Percentiles rank a stretch among this genome's conserved stretches.
phyloP scores from a whole-genome alignment of 2,113 vertebrate species.

The Hippocampus comes region DNA sequence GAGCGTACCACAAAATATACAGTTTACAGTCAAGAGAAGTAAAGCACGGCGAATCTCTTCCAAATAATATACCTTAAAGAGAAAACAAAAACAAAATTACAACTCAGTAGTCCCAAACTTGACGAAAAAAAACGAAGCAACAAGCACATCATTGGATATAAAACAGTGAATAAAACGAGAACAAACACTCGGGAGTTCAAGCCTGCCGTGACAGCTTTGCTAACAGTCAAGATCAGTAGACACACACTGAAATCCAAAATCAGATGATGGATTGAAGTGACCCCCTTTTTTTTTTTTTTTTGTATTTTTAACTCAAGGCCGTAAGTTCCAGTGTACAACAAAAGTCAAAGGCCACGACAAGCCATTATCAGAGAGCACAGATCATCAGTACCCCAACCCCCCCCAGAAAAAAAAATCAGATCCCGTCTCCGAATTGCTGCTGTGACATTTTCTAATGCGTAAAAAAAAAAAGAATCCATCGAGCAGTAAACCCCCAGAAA shows the following conservation, averaged over 20 bases:
- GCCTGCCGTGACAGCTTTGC: slow-evolving; percentile 42
- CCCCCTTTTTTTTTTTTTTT: slow-evolving; percentile 8
- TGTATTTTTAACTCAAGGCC: slow-evolving; percentile 29
- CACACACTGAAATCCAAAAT: slow-evolving; percentile 33
- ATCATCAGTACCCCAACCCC: neutral
- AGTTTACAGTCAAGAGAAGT: slow-evolving; percentile 62
- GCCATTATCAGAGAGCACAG: slow-evolving; percentile 10
- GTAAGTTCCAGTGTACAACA: slow-evolving; percentile 67
- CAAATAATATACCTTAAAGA: slow-evolving; percentile 44
- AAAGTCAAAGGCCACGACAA: slow-evolving; percentile 37
- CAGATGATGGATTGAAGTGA: slow-evolving; percentile 53
- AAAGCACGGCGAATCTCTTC: slow-evolving; percentile 57
- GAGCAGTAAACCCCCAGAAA: neutral
- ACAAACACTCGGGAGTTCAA: slow-evolving; percentile 32
- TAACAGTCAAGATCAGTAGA: slow-evolving; percentile 63
- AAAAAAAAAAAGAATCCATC: slow-evolving; percentile 29
- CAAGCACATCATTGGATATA: slow-evolving; percentile 49
- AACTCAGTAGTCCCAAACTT: slow-evolving; percentile 73
- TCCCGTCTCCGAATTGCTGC: slow-evolving; percentile 3
- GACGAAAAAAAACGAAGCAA: slow-evolving; percentile 42
- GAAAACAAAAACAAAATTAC: slow-evolving; percentile 46
- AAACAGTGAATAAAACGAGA: slow-evolving; percentile 43
- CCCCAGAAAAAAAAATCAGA: neutral
- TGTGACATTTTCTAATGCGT: slow-evolving; percentile 29
- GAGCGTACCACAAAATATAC: slow-evolving; percentile 77